These are phyloP conservation scores for Macrochelys suwanniensis DNA, from an alignment of 2,797 vertebrate genomes.

Conservation along the genomic window DNA sequence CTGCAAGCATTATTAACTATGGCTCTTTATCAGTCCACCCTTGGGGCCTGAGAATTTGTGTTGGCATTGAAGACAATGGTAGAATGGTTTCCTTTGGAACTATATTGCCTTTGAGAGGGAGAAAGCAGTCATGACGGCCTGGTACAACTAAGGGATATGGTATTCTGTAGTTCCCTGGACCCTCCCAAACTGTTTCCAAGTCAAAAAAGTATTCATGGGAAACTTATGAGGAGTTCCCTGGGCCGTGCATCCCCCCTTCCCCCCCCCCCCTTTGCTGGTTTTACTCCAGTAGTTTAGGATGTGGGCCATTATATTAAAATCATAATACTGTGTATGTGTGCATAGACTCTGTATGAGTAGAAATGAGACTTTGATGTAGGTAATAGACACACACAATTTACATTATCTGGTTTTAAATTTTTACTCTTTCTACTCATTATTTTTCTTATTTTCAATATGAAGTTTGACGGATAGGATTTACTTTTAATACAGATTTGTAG, in stretches of 20 bases:
- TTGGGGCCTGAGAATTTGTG: neutral
- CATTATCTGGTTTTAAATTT: neutral
- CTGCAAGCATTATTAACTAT: neutral
- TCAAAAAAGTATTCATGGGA: neutral
- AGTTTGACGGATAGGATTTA: neutral
- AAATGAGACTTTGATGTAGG: rapidly evolving
- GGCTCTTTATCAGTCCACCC: neutral
- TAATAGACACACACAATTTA: neutral
- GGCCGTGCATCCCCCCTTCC: too few species aligned
- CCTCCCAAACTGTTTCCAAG: neutral
- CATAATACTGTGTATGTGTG: neutral
- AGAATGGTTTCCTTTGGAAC: neutral
- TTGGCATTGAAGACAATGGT: neutral
- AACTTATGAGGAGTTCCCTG: neutral
- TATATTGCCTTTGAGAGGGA: neutral
- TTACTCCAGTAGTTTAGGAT: neutral
- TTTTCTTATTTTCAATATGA: neutral
- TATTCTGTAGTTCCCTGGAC: neutral
- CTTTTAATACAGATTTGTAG: neutral
- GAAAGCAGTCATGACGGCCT: neutral
- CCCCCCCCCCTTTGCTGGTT: neutral
- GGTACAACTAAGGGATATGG: neutral
- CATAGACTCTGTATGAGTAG: neutral
- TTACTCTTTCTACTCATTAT: neutral
- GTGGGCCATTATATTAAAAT: neutral